Conservation (phyloP, 1,140 invertebrate genomes). For the Drosophila arawakana region DNA sequence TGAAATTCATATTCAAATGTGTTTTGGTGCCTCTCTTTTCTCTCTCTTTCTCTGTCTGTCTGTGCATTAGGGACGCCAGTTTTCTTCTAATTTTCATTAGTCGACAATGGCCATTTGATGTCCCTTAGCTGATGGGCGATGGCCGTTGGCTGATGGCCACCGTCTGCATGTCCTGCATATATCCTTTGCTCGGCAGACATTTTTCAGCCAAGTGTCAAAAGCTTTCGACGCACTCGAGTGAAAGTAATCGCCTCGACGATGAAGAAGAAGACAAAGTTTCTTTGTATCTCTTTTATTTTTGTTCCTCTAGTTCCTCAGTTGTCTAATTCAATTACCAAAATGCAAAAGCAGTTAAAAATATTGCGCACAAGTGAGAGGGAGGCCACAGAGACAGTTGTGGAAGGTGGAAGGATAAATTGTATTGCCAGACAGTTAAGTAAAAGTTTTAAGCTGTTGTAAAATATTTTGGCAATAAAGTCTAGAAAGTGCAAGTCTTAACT, state of each 20-base stretch:
- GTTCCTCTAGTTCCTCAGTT: constrained; percentile 46
- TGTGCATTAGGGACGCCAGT: constrained; percentile 61
- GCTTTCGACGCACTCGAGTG: constrained; percentile 71
- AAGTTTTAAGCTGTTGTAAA: constrained; percentile 10
- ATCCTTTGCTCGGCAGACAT: constrained; percentile 23
- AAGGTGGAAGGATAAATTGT: not conserved
- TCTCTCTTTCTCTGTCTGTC: constrained; percentile 6
- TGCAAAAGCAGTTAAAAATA: constrained; percentile 26
- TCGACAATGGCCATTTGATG: constrained; percentile 40
- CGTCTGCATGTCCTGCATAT: constrained; percentile 10
- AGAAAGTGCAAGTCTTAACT: not conserved
- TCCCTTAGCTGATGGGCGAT: constrained; percentile 8
- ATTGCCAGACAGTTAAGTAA: constrained; percentile 23
- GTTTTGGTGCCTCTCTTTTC: not conserved
- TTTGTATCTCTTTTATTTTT: constrained; percentile 22
- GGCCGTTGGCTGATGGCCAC: constrained; percentile 25
- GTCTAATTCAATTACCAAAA: constrained; percentile 72
- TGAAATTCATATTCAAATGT: constrained; percentile 77
- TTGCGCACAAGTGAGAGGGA: not conserved
- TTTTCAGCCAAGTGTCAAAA: constrained; percentile 54
- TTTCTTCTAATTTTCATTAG: constrained; percentile 75
- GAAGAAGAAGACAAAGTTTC: constrained; percentile 25
- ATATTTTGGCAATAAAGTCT: not conserved
- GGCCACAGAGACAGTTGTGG: not conserved
- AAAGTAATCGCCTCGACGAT: constrained; percentile 65